phyloP scores from a whole-genome alignment of 2,797 vertebrate species.

The Phoebastria nigripes region DNA sequence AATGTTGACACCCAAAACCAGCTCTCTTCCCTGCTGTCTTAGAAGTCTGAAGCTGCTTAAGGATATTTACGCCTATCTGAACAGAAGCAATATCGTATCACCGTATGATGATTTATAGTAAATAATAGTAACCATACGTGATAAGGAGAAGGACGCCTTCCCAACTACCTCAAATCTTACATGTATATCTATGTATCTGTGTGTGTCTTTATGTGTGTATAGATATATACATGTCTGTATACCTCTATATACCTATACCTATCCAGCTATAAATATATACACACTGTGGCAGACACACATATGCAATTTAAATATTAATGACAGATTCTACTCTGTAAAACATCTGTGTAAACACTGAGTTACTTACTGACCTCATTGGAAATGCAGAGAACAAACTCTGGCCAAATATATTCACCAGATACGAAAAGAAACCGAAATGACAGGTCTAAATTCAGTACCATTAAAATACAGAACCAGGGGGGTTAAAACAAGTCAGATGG shows the following conservation, averaged over 20 bases:
- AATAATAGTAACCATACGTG: background rate
- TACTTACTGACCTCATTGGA: slow-evolving; percentile 41
- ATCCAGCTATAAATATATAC: background rate
- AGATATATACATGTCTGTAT: background rate
- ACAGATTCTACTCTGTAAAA: background rate
- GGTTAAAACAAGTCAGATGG: slow-evolving; percentile 59
- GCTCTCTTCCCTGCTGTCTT: background rate
- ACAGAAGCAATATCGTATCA: background rate
- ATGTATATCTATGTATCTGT: background rate
- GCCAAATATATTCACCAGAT: background rate
- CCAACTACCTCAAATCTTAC: background rate
- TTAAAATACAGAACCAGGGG: slow-evolving; percentile 9
- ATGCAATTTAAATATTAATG: background rate
- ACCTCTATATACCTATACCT: background rate
- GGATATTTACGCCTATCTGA: background rate
- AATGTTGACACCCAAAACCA: background rate
- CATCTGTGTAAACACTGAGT: slow-evolving; percentile 45
- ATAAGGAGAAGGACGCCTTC: background rate
- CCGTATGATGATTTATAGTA: background rate
- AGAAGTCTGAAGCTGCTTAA: background rate
- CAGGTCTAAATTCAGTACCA: slow-evolving; percentile 23
- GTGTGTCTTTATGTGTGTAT: background rate
- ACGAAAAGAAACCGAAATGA: background rate
- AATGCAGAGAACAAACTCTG: slow-evolving; percentile 27
- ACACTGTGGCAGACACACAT: background rate